These are phyloP conservation scores for Diabrotica virgifera DNA, from an alignment of 1,140 invertebrate genomes.

Conservation along the genomic window DNA sequence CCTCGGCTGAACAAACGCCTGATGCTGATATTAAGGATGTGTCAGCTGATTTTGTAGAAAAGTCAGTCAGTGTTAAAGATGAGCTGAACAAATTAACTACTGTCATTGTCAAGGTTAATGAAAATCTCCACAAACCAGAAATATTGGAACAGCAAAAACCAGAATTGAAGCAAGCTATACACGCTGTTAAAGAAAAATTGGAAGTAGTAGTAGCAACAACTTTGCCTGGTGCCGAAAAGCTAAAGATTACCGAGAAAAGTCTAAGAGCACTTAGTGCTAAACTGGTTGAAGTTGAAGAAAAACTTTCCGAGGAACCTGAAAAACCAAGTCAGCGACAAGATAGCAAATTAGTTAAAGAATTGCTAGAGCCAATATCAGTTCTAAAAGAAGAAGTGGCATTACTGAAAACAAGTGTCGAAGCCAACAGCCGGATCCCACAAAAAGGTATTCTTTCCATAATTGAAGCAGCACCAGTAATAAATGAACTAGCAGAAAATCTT, in stretches of 20 bases:
- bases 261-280: not conserved
- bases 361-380: not conserved
- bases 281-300: not conserved
- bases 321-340: not conserved
- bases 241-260: not conserved
- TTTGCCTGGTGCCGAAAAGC: not conserved
- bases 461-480: not conserved
- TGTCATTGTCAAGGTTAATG: conserved; percentile 22
- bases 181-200: not conserved
- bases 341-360: not conserved
- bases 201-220: not conserved
- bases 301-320: not conserved
- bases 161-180: conserved; percentile 19
- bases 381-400: not conserved
- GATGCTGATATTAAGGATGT: not conserved
- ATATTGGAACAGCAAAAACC: conserved; percentile 22
- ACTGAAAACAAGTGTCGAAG: not conserved
- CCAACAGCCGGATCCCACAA: not conserved
- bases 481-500: not conserved
- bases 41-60: not conserved
- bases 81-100: conserved; percentile 11
- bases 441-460: not conserved
- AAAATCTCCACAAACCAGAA: conserved; percentile 15
- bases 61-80: not conserved
- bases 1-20: not conserved